These are phyloP conservation scores for Deilephila porcellus DNA, from an alignment of 2,888 invertebrate species.

Conservation along the genomic window DNA sequence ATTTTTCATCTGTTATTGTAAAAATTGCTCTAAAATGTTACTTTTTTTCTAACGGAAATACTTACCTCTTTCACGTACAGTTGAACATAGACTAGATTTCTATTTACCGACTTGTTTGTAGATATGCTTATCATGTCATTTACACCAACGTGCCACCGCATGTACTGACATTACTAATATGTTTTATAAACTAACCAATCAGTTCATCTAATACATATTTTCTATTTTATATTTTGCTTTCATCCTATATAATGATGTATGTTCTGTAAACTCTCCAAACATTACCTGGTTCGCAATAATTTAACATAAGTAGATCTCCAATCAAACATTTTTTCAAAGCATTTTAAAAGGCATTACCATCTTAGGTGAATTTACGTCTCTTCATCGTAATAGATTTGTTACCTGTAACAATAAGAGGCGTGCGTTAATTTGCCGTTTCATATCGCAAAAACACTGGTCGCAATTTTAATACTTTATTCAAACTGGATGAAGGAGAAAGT, in stretches of 20 bases:
- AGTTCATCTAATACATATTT: conserved; percentile 5
- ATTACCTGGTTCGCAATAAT: background rate
- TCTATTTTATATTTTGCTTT: conserved; percentile 15
- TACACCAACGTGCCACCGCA: conserved; percentile 22
- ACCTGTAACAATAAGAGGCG: conserved; percentile 26
- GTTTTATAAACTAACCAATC: conserved; percentile 25
- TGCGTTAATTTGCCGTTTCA: conserved; percentile 15
- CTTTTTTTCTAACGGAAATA: conserved; percentile 27
- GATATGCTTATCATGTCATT: conserved; percentile 28
- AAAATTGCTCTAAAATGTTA: conserved; percentile 21
- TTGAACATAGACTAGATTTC: conserved; percentile 27
- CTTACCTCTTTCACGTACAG: conserved; percentile 28
- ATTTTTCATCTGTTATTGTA: conserved; percentile 11
- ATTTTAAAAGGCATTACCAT: conserved; percentile 4
- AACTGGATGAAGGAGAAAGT: conserved; percentile 26
- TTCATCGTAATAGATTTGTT: conserved; percentile 1
- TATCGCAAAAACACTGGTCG: conserved; percentile 11
- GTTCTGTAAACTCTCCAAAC: background rate
- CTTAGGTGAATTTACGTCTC: background rate
- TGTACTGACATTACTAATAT: conserved; percentile 23
- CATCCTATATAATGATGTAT: background rate
- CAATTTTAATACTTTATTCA: conserved; percentile 11
- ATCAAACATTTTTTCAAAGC: background rate
- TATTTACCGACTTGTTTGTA: conserved; percentile 29
- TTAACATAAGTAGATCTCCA: background rate